Conservation (phyloP, 2,888 invertebrate species). For the Rhagium mordax region DNA sequence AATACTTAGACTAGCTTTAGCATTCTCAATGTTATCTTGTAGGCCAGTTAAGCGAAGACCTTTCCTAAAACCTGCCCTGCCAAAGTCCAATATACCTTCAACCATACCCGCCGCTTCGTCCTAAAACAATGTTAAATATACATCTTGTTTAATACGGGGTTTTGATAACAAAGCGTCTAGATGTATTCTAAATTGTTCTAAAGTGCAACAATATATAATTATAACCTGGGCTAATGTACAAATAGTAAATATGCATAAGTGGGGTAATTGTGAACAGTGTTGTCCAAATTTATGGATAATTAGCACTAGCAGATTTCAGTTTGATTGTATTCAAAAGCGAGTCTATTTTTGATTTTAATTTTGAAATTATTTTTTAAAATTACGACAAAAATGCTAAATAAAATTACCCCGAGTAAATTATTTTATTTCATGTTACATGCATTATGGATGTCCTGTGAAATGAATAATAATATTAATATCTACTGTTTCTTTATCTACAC, state of each 20-base stretch:
- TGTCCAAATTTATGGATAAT: neutral
- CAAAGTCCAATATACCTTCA: slow-evolving; percentile 77
- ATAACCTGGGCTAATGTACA: neutral
- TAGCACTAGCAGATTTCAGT: too few relatives aligned
- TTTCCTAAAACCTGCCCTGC: slow-evolving; percentile 76
- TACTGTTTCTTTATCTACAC: neutral
- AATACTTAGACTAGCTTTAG: slow-evolving; percentile 49
- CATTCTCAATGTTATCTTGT: slow-evolving; percentile 70
- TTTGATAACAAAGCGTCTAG: neutral
- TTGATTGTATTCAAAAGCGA: too few relatives aligned
- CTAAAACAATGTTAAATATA: slow-evolving; percentile 60
- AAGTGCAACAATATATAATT: neutral
- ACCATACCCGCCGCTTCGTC: slow-evolving; percentile 79
- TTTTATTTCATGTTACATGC: too few relatives aligned
- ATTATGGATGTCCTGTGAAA: too few relatives aligned
- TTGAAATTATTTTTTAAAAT: too few relatives aligned
- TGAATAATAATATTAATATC: neutral
- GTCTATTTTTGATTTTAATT: too few relatives aligned
- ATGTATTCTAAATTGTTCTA: neutral
- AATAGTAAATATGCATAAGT: neutral
- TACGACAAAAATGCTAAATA: too few relatives aligned
- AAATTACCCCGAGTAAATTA: too few relatives aligned
- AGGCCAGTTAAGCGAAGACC: slow-evolving; percentile 75
- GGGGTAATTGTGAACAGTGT: neutral
- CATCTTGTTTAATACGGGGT: neutral